These are phyloP conservation scores for Diuraphis noxia DNA, from an alignment of 1,140 invertebrate species.

Conservation along the genomic window DNA sequence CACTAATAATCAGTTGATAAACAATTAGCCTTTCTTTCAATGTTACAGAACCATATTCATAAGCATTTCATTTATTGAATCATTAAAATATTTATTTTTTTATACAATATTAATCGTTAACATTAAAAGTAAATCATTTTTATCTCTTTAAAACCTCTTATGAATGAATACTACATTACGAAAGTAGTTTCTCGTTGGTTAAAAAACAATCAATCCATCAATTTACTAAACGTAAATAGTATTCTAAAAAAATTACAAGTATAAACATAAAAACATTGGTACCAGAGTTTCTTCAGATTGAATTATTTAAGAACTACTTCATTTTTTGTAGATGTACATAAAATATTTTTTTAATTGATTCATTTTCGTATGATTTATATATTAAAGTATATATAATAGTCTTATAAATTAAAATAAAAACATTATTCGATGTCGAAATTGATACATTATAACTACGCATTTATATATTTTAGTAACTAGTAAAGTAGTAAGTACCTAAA, in stretches of 20 bases:
- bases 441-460: neutral
- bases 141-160: neutral
- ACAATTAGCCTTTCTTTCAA: neutral
- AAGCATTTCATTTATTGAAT: neutral
- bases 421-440: no score
- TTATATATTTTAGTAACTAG: no score
- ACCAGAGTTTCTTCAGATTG: neutral
- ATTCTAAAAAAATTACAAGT: neutral
- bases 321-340: neutral
- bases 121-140: neutral
- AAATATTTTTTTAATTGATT: no score
- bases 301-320: neutral
- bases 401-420: neutral
- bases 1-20: conserved; percentile 11
- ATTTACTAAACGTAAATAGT: neutral
- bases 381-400: neutral
- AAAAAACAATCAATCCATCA: neutral
- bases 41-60: neutral
- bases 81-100: conserved; percentile 1
- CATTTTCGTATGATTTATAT: neutral
- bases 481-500: no score
- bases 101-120: neutral
- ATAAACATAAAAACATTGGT: neutral
- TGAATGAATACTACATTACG: neutral
- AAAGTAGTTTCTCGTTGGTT: neutral